Percentiles rank a stretch among this genome's conserved stretches.
Conservation (phyloP, 2,797 vertebrate species). For the Halcyon badia region DNA sequence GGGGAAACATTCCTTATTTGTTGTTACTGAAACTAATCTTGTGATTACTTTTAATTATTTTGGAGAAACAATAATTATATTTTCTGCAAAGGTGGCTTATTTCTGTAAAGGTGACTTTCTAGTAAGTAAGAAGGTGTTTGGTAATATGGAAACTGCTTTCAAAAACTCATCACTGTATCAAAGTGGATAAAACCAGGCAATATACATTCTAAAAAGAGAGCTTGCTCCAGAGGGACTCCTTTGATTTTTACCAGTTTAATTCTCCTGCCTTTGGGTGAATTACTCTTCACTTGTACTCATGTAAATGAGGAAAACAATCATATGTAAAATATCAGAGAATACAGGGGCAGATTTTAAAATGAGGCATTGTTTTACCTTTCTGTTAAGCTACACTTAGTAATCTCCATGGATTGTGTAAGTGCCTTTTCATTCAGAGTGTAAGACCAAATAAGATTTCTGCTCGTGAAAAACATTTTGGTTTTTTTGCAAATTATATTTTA, state of each 20-base stretch:
- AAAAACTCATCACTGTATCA: not conserved
- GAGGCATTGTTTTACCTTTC: slow-evolving; percentile 38
- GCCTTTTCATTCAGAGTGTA: slow-evolving; percentile 45
- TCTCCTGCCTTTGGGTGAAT: not conserved
- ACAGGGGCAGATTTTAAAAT: not conserved
- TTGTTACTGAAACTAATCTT: not conserved
- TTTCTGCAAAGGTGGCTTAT: not conserved
- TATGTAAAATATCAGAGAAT: slow-evolving; percentile 35
- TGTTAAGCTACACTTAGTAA: slow-evolving; percentile 55
- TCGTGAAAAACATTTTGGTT: slow-evolving; percentile 36
- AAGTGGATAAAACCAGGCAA: not conserved
- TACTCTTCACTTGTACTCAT: not conserved
- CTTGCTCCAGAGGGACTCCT: not conserved
- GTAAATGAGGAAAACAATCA: slow-evolving; percentile 15
- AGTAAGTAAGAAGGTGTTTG: not conserved
- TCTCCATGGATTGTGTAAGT: slow-evolving; percentile 32
- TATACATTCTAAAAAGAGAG: not conserved
- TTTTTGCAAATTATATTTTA: slow-evolving; percentile 55
- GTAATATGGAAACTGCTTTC: not conserved
- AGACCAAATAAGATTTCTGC: slow-evolving; percentile 35
- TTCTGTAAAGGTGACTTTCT: slow-evolving; percentile 19
- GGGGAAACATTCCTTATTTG: not conserved
- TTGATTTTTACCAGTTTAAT: not conserved
- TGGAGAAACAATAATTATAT: not conserved
- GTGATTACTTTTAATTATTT: slow-evolving; percentile 6